A percentile compares a stretch with the other conserved stretches of the same genome.
Conservation (phyloP, 2,888 invertebrate species). For the Thereva unica region DNA sequence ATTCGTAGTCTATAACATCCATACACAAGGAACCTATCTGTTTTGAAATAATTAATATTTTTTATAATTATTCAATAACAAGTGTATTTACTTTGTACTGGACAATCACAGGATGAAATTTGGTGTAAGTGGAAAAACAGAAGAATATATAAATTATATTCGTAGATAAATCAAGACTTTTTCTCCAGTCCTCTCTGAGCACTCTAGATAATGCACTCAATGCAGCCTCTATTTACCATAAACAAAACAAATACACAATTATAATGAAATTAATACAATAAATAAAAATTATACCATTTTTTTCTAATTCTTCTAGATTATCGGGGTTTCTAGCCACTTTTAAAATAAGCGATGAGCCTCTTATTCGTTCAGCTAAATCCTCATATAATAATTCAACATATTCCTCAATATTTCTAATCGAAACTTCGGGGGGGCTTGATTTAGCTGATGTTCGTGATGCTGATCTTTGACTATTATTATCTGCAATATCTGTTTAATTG, state of each 20-base stretch:
- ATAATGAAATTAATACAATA: neutral
- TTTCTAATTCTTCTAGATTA: constrained; percentile 89
- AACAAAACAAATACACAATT: constrained; percentile 31
- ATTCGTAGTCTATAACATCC: constrained; percentile 94
- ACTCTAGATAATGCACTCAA: constrained; percentile 94
- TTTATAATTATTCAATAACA: neutral
- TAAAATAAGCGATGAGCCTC: constrained; percentile 87
- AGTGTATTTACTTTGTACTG: constrained; percentile 80
- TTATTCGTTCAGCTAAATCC: constrained; percentile 88
- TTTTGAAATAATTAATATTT: constrained; percentile 25
- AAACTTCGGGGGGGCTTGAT: constrained; percentile 65
- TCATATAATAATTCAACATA: constrained; percentile 97
- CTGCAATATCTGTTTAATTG: constrained; percentile 48
- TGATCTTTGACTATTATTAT: constrained; percentile 52
- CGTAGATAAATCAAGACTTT: constrained; percentile 93
- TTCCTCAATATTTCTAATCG: constrained; percentile 85
- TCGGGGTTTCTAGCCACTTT: constrained; percentile 92
- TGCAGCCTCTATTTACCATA: constrained; percentile 74
- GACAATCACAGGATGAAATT: constrained; percentile 91
- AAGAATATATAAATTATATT: constrained; percentile 97
- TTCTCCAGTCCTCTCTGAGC: constrained; percentile 95
- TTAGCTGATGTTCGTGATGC: constrained; percentile 45
- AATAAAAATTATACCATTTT: constrained; percentile 74
- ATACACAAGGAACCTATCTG: constrained; percentile 95
- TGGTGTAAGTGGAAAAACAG: constrained; percentile 93